These are phyloP conservation scores for Trichosurus vulpecula DNA, from an alignment of 2,797 vertebrate species.

Conservation along the genomic window DNA sequence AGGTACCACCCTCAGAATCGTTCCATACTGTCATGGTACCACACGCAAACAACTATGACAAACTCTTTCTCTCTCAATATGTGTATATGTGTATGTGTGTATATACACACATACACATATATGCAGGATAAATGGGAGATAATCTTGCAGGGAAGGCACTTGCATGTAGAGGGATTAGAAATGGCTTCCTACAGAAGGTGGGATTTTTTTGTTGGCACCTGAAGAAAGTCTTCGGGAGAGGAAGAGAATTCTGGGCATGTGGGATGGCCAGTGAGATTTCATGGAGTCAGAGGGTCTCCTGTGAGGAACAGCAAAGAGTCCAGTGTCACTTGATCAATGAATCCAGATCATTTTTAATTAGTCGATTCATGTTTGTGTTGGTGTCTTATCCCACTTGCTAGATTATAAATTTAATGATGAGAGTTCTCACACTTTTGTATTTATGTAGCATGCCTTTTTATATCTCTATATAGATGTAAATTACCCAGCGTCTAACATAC, in stretches of 20 bases:
- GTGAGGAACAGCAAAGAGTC: background rate
- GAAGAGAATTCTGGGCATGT: background rate
- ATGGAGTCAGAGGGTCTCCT: background rate
- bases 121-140: background rate
- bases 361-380: background rate
- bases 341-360: background rate
- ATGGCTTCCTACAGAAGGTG: background rate
- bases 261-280: background rate
- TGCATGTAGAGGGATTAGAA: background rate
- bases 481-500: background rate
- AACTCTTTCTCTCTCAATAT: too few relatives aligned
- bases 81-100: background rate
- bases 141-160: background rate
- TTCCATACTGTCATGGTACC: background rate
- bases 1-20: background rate
- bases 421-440: background rate
- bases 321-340: background rate
- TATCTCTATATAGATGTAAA: background rate
- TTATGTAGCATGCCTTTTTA: background rate
- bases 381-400: background rate
- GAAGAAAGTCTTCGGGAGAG: background rate
- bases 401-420: background rate
- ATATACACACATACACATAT: too few relatives aligned
- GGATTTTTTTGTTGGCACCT: background rate
- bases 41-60: background rate